Conservation (phyloP, 2,888 invertebrate species). For the Tetropium fuscum region DNA sequence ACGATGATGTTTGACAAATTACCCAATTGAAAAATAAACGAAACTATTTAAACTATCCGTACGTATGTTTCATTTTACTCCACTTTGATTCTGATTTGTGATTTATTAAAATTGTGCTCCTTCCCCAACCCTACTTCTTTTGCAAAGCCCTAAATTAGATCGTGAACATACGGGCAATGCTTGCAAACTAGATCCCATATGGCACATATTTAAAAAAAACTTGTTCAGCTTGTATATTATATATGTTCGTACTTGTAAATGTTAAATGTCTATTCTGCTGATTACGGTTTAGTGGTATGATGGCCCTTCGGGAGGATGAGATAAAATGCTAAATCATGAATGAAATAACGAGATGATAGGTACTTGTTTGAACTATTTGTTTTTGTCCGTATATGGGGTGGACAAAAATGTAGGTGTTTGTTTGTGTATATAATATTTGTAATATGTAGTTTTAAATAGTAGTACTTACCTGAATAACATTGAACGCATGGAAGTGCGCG, state of each 20-base stretch:
- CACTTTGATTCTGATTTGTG: too few species aligned
- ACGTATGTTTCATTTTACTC: too few species aligned
- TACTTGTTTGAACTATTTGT: constrained; percentile 37
- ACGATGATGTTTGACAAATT: too few species aligned
- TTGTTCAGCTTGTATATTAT: constrained; percentile 42
- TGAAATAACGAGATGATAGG: constrained; percentile 44
- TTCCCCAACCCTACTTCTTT: constrained; percentile 31
- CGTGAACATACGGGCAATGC: constrained; percentile 36
- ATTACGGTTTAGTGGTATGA: constrained; percentile 48
- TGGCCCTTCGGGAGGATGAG: constrained; percentile 48
- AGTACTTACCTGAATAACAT: too few species aligned
- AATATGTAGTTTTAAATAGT: too few species aligned
- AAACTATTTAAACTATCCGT: too few species aligned
- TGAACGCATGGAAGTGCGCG: too few species aligned
- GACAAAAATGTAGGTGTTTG: too few species aligned
- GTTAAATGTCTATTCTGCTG: constrained; percentile 48
- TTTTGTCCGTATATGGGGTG: constrained; percentile 22
- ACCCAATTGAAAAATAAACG: too few species aligned
- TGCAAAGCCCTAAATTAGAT: constrained; percentile 16
- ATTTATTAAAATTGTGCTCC: not conserved
- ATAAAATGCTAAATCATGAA: constrained; percentile 43
- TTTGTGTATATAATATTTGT: too few species aligned
- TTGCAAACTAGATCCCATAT: constrained; percentile 45
- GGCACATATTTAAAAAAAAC: constrained; percentile 47
- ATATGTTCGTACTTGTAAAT: constrained; percentile 42